Conservation (phyloP, 2,113 vertebrate species). For the Triplophysa tibetana region DNA sequence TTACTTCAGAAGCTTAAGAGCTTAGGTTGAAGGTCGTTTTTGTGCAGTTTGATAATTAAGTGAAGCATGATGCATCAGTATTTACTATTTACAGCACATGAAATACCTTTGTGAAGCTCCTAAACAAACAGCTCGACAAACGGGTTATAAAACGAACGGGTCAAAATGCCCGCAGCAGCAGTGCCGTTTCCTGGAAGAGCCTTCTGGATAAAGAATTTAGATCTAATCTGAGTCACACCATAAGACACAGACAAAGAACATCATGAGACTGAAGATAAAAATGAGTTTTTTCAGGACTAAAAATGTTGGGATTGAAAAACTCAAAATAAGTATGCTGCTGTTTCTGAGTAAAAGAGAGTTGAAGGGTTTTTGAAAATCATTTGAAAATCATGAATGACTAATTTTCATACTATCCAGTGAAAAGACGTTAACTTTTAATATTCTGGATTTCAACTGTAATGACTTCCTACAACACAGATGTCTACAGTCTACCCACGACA, state of each 20-base stretch:
- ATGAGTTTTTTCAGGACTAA: neutral
- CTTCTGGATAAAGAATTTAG: conserved; percentile 32
- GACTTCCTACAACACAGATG: conserved; percentile 29
- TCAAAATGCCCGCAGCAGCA: conserved; percentile 49
- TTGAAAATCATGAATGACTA: neutral
- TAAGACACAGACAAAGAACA: conserved; percentile 13
- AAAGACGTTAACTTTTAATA: neutral
- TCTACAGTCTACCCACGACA: conserved; percentile 53
- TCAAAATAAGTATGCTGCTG: neutral
- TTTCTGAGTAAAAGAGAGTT: neutral
- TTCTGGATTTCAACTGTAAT: conserved; percentile 20
- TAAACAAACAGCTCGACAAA: conserved; percentile 56
- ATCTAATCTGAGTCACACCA: conserved; percentile 33
- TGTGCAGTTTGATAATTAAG: neutral
- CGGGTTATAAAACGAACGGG: conserved; percentile 51
- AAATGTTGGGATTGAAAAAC: neutral
- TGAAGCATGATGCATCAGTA: neutral
- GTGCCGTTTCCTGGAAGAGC: conserved; percentile 29
- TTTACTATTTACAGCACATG: neutral
- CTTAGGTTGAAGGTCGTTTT: no score
- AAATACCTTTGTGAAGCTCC: conserved; percentile 21
- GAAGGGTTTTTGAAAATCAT: neutral
- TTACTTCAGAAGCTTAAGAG: no score
- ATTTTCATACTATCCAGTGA: neutral
- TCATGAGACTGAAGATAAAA: conserved; percentile 5